Evolutionary conservation across 2,113 vertebrate species (phyloP), one percentile per base, ranked within the genome.

Genomic region (Caracal caracal): DNA sequence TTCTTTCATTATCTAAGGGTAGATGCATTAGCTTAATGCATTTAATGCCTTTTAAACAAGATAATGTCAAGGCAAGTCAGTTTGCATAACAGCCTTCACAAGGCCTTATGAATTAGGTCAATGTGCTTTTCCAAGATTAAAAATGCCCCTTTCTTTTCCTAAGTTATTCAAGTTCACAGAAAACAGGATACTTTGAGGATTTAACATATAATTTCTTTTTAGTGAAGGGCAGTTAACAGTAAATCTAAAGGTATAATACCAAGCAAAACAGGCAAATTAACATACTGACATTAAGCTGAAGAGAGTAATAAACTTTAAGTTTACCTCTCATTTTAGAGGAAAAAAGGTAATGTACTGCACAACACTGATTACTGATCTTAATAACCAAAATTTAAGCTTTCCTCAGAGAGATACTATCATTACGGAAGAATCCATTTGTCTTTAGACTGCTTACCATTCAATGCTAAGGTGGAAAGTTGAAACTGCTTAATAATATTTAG

Each of bases 81-180:
- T 51, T 5, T 88, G 86, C 63, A 87, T 63, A 91, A 90, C 56
- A 94, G 47, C 33, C 40, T 85, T 92, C 22, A 24, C 37, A 68
- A 56, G 11, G 37, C 66, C 33, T 87, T 95, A 92, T 56, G 68
- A 89, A 85, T 92, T 96, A 95, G 88, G 81, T 83, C 65, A 92
- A 47, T 92, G 35, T 94, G 51, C 82, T 97, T 96, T 96, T n/a
- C 37, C 94, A 97, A 95, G 94, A 97, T 92, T 71, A 92, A 97
- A 98, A 95, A 33, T 24, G 78, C 76, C 90, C 89, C 63, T 65
- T 96, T 97, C n/a, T 92, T 90, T 73, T 92, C 15, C 66, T 24
- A 56, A 88, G 19, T 89, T 33, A 85, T 37, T 78, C 6, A 70
- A 79, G 26, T 85, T 95, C 28, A 59, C 51, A 30, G 75, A 96